Evolutionary conservation across 2,797 vertebrate species (phyloP).

Genomic region (Apogon hyalosoma): DNA sequence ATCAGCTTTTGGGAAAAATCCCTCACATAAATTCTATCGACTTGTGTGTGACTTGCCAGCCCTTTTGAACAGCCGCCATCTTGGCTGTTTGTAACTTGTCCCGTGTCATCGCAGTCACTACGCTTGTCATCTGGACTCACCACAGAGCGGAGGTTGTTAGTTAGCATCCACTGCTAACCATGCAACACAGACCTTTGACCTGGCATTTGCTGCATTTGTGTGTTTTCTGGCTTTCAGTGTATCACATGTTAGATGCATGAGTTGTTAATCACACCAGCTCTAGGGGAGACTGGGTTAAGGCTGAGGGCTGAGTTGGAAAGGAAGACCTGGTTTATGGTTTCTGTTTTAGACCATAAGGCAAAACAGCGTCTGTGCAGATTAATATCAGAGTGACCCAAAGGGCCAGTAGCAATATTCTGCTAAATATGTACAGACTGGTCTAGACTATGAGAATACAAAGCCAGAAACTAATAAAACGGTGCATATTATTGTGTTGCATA

Average conservation of each 20-base stretch:
- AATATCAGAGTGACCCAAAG: constrained; percentile 30
- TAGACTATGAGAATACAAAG: not conserved
- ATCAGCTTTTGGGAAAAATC: constrained; percentile 54
- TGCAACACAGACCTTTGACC: constrained; percentile 52
- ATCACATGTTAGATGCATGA: constrained; percentile 40
- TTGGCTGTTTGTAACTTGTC: constrained; percentile 33
- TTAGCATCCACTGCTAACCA: constrained; percentile 37
- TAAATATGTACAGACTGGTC: not conserved
- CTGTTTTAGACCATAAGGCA: constrained; percentile 40
- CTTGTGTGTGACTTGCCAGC: constrained; percentile 27
- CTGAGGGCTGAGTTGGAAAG: constrained; percentile 25
- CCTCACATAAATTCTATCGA: constrained; percentile 57
- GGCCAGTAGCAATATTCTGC: not conserved
- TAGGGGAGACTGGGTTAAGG: constrained; percentile 11
- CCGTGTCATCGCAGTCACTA: constrained; percentile 34
- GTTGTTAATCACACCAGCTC: constrained; percentile 47
- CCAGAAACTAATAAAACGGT: too few relatives aligned
- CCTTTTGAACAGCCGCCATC: constrained; percentile 59
- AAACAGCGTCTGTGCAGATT: constrained; percentile 35
- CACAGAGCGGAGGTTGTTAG: constrained; percentile 20
- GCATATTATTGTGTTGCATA: too few relatives aligned
- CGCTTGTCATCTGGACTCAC: constrained; percentile 45
- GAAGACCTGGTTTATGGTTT: constrained; percentile 37
- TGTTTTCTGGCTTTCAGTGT: constrained; percentile 35
- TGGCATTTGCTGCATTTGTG: constrained; percentile 29